phyloP scores from a whole-genome alignment of 2,888 invertebrate species.

The Sturmia bella region DNA sequence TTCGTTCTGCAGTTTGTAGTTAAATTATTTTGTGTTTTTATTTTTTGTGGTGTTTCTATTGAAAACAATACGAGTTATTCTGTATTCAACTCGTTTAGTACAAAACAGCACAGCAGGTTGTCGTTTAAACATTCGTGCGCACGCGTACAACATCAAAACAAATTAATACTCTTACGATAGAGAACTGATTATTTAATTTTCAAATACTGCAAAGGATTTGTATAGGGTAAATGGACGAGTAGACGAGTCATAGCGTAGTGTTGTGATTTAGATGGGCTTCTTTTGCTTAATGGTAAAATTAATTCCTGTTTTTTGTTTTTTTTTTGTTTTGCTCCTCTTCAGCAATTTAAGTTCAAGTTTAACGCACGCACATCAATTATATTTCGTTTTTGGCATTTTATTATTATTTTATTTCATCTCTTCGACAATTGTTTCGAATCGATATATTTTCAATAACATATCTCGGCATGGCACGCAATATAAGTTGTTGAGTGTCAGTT shows the following conservation, averaged over 20 bases:
- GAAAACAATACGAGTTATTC: slow-evolving; percentile 26
- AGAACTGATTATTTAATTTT: slow-evolving; percentile 80
- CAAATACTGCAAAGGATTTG: slow-evolving; percentile 43
- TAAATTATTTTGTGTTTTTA: slow-evolving; percentile 19
- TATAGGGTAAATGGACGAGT: background rate
- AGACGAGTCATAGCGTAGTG: slow-evolving; percentile 10
- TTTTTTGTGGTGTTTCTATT: slow-evolving; percentile 49
- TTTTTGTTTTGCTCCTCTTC: slow-evolving; percentile 56
- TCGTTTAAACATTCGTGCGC: slow-evolving; percentile 77
- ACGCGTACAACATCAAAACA: slow-evolving; percentile 80
- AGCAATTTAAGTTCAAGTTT: slow-evolving; percentile 44
- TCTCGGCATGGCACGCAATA: slow-evolving; percentile 68
- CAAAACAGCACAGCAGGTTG: slow-evolving; percentile 66
- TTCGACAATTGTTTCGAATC: slow-evolving; percentile 66
- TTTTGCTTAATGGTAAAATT: slow-evolving; percentile 44
- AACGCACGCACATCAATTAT: slow-evolving; percentile 66
- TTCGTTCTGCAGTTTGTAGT: slow-evolving; percentile 31
- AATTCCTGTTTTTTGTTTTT: slow-evolving; percentile 45
- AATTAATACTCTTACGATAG: slow-evolving; percentile 78
- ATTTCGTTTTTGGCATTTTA: slow-evolving; percentile 65
- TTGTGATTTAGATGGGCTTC: slow-evolving; percentile 56
- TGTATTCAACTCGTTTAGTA: slow-evolving; percentile 55
- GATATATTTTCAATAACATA: slow-evolving; percentile 67
- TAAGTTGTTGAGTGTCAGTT: slow-evolving; percentile 67
- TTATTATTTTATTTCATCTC: slow-evolving; percentile 65